Conservation (phyloP, 2,113 vertebrate genomes). For the Ophthalmolycus amberensis region DNA sequence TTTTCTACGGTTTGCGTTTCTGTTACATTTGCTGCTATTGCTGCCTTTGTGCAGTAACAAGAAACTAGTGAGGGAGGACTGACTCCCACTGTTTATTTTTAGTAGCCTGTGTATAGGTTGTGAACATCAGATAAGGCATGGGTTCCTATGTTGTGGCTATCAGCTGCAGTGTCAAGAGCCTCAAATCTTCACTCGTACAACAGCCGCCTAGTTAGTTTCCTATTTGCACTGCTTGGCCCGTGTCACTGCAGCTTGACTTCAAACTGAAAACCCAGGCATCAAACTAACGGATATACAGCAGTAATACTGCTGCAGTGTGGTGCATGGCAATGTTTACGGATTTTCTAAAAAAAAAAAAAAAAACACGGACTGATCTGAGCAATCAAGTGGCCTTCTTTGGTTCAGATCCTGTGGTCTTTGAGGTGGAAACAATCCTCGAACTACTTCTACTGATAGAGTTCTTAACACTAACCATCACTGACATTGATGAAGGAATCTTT, state of each 20-base stretch:
- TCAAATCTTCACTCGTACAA: conserved; percentile 33
- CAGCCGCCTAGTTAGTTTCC: conserved; percentile 35
- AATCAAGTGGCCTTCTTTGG: conserved; percentile 72
- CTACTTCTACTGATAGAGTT: conserved; percentile 35
- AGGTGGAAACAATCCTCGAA: conserved; percentile 27
- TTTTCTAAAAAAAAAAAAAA: conserved; percentile 33
- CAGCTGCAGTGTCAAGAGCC: conserved; percentile 37
- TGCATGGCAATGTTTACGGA: conserved; percentile 73
- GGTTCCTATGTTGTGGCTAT: conserved; percentile 46
- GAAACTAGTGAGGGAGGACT: conserved; percentile 62
- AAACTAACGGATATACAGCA: conserved; percentile 41
- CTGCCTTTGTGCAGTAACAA: conserved; percentile 62
- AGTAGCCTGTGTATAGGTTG: conserved; percentile 47
- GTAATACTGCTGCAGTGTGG: conserved; percentile 40
- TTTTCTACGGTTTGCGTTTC: conserved; percentile 54
- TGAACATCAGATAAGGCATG: conserved; percentile 37
- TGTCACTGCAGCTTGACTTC: conserved; percentile 45
- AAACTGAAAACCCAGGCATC: conserved; percentile 51
- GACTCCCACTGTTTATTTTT: conserved; percentile 49
- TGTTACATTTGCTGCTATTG: conserved; percentile 63
- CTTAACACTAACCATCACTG: conserved; percentile 36
- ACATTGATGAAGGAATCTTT: conserved; percentile 38
- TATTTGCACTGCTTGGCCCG: conserved; percentile 56
- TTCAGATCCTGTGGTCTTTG: conserved; percentile 68
- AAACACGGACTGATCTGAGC: conserved; percentile 43